Evolutionary conservation across 1,140 invertebrate species (phyloP), one percentile per base, ranked within the genome.

Genomic region (Zaprionus capensis): DNA sequence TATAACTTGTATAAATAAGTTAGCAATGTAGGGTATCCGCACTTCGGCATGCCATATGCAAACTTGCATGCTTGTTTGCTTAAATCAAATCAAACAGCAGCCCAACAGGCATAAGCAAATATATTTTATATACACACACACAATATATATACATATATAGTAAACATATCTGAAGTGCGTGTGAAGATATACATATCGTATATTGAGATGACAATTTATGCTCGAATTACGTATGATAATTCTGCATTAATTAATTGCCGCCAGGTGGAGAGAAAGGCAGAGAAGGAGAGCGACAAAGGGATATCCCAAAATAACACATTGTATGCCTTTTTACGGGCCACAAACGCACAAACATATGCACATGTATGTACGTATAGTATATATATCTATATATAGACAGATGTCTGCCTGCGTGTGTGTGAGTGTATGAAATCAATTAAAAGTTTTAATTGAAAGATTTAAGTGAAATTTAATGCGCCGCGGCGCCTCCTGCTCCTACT

Each of bases 361-460:
- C 14, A 22, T 20, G 7, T 22, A 4, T 49, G 22, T 14, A 24
- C 11, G 24, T 22, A 22, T 12, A 12, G 22, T 22, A 51, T 22
- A 22, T 51, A 11, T 24, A 51, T 24, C 20, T 51, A 51, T 51
- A 24, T 24, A 22, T 51, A 51, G 41, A 44, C 41, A 2, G 41
- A n/a, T 68, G 63, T 20, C 56, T 49, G 46, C 51, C 51, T 67
- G 36, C 2, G 71, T 38, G n/a, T 55, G 20, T 36, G 46, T 71
- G 63, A 66, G 64, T 84, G 76, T 69, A 49, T 69, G 71, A 84
- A 85, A 86, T 83, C 83, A 82, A 85, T 87, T 87, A 82, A 85
- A 85, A 86, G 51, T 85, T 85, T 85, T 85, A 85, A 85, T 85
- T 85, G 72, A 86, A 86, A 86, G 82, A 82, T 86, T 86, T 82